Evolutionary conservation across 2,113 vertebrate species (phyloP), one percentile per base, ranked within the genome.

Genomic region (Hypocryptadius cinnamomeus): DNA sequence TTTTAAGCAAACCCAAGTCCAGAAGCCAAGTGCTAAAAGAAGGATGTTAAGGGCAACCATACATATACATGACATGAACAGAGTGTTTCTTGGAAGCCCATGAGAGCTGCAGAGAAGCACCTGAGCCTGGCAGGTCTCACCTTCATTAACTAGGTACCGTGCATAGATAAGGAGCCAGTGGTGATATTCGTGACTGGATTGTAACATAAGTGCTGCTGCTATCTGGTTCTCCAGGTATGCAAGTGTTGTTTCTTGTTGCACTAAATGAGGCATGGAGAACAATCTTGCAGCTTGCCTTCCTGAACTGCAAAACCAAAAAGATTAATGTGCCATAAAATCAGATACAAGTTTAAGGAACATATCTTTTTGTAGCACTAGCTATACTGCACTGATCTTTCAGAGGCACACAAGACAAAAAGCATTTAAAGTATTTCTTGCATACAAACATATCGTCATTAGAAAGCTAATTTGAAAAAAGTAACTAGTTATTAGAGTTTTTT

Each of bases 91-190:
- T 8, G 37, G 42, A 61, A 70, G 33, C 19, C 40, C 50, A 27
- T 15, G 23, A 56, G 78, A 76, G 66, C 47, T 77, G 74, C 54
- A 60, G 56, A 74, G 50, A 25, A 65, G 28, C 1, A 24, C 5
- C 47, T 25, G 6, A 53, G 44, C 30, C n/a, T 16, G 51, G 63
- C 48, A 87, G 42, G 50, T 22, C 97, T 98, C 92, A 99, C 99
- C 99, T 98, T 99, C 99, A n/a, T 98, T 99, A 87, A 99, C 99
- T 6, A 99, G 98, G 97, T 99, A 99, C 69, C 99, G 98, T 70
- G 99, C 98, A 94, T 99, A 99, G 97, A 99, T 98, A 94, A 99
- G 98, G 94, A 99, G 98, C 99, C 99, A 99, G 96, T 99, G 98
- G 81, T 98, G 98, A 90, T 99, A 99, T 96, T 99, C 99, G 1